These are phyloP conservation scores for Trachelus tabidus DNA, from an alignment of 2,888 invertebrate genomes.

Conservation along the genomic window DNA sequence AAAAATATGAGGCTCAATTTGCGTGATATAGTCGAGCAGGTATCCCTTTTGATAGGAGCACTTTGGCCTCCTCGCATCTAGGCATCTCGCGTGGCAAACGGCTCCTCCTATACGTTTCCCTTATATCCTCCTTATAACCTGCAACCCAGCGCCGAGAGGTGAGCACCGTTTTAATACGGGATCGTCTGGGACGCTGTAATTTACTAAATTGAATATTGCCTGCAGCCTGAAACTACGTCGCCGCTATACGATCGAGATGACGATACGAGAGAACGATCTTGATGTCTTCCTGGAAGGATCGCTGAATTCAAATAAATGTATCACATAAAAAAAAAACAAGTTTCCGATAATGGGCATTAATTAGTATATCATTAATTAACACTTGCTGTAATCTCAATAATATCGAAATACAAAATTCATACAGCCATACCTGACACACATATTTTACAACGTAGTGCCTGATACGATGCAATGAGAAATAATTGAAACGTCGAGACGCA, in stretches of 20 bases:
- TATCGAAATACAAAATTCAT: neutral
- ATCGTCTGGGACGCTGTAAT: constrained; percentile 43
- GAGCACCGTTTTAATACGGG: constrained; percentile 43
- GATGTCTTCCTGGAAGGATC: neutral
- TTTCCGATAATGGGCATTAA: neutral
- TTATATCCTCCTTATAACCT: constrained; percentile 18
- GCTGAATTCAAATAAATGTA: neutral
- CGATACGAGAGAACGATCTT: neutral
- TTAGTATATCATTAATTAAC: neutral
- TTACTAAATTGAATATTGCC: constrained; percentile 51
- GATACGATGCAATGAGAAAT: neutral
- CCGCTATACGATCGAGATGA: constrained; percentile 17
- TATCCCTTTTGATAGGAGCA: constrained; percentile 30
- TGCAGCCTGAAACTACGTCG: constrained; percentile 32
- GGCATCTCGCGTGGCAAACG: neutral
- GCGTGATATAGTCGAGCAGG: constrained; percentile 28
- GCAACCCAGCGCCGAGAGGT: constrained; percentile 28
- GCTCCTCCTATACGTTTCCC: constrained; percentile 15
- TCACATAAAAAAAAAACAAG: neutral
- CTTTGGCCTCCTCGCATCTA: constrained; percentile 18
- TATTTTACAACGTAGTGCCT: neutral
- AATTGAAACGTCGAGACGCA: neutral
- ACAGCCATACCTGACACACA: neutral
- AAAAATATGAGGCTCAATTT: constrained; percentile 37
- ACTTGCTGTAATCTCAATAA: neutral